A percentile compares a stretch with the other conserved stretches of the same genome.
Conservation (phyloP, 2,797 vertebrate genomes). For the Centroberyx gerrardi region DNA sequence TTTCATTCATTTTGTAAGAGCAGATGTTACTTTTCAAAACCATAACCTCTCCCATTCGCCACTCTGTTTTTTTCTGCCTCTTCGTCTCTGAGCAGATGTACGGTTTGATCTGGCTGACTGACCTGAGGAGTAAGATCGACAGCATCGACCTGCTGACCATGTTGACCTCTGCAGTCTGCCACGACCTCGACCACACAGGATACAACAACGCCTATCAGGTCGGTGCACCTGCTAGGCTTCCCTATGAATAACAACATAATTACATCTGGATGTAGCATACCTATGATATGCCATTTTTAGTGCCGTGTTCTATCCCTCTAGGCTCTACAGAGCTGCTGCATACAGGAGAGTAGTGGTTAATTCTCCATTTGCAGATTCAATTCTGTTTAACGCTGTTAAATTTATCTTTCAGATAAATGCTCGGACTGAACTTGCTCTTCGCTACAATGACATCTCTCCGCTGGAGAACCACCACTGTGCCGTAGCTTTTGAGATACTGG, state of each 20-base stretch:
- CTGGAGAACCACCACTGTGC: conserved; percentile 89
- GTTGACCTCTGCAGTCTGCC: conserved; percentile 88
- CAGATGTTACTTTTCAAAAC: not conserved
- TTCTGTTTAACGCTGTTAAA: not conserved
- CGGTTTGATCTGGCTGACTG: conserved; percentile 88
- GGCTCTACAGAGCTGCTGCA: no score
- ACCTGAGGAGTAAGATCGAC: conserved; percentile 86
- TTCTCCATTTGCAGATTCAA: not conserved
- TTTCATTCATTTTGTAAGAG: not conserved
- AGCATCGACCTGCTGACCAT: conserved; percentile 85
- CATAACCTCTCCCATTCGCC: not conserved
- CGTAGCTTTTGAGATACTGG: conserved; percentile 87
- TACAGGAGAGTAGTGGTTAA: not conserved
- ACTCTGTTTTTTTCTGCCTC: not conserved
- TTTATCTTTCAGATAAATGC: conserved; percentile 84
- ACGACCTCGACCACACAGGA: conserved; percentile 88
- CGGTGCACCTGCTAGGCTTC: not conserved
- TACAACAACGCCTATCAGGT: conserved; percentile 90
- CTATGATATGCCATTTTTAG: not conserved
- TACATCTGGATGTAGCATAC: not conserved
- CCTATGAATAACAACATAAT: not conserved
- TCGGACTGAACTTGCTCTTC: conserved; percentile 85
- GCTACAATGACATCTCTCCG: conserved; percentile 89
- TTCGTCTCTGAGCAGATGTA: conserved; percentile 82
- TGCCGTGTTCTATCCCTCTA: not conserved